Evolutionary conservation across 2,113 vertebrate species (phyloP), one percentile per base, ranked within the genome.

Genomic region (Speoplatyrhinus poulsoni): DNA sequence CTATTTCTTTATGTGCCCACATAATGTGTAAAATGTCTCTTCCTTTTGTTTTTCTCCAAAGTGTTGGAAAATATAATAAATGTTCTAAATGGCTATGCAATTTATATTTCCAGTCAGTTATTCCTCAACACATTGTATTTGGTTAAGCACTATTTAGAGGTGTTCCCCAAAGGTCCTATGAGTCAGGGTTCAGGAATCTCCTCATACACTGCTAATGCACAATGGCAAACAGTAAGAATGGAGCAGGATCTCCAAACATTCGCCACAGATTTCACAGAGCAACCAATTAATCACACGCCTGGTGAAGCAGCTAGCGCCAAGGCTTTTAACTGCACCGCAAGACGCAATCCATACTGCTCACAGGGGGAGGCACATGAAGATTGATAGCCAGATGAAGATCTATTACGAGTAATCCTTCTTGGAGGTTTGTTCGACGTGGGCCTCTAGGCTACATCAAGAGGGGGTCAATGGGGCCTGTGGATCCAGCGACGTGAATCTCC

Each of bases 121-220:
- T 62, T 72, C 60, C 72, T 75, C 46, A 17, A 71, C 74, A 33
- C 71, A 71, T 79, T 83, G 64, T 60, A 70, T 88, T 80, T 85
- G 77, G 77, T 61, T 66, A 66, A 54, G 46, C 15, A 12, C 19
- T 48, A 32, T 62, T 46, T 62, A 46, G 78, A 84, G 72, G 74
- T 76, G 71, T 68, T 75, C 76, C 78, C 76, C 36, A 53, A 60
- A 26, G 60, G 82, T 69, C 48, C 26, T 48, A 65, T 81, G 82
- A 90, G 75, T 88, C 81, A 90, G 77, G 12, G 46, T 75, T 79
- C 49, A 84, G 81, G 87, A 89, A 90, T 88, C 81, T 79, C 72
- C 61, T 60, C 66, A 36, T 67, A 81, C 69, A 58, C 68, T 66
- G 70, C 75, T 84, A 87, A 87, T 88, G 75, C 69, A 76, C 76